Percentiles rank a stretch among this genome's conserved stretches.
Conservation (phyloP, 2,113 vertebrate genomes). For the Ceyx cyanopectus region DNA sequence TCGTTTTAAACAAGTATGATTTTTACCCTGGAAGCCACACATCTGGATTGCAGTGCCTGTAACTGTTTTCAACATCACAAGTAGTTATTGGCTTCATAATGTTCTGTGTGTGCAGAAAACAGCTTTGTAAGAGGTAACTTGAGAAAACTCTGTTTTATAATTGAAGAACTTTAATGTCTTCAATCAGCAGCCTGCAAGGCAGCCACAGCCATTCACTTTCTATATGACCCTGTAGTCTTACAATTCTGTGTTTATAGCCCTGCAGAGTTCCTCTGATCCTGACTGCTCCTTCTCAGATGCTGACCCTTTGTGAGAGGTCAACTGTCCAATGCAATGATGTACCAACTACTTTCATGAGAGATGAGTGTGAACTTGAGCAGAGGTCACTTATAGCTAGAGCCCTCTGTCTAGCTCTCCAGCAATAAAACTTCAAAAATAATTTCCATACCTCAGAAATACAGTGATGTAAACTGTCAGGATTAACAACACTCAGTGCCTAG, state of each 20-base stretch:
- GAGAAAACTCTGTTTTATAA: background rate
- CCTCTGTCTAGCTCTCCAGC: background rate
- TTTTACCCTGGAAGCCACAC: constrained; percentile 32
- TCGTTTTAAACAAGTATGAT: constrained; percentile 44
- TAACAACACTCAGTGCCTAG: background rate
- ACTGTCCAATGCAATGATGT: background rate
- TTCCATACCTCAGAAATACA: background rate
- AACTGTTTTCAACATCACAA: background rate
- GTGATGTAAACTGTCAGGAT: background rate
- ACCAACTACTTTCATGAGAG: background rate
- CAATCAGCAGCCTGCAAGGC: background rate
- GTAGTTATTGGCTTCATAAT: background rate
- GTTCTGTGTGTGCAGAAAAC: background rate
- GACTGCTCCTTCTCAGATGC: background rate
- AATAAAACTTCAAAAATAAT: background rate
- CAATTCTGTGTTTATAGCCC: background rate
- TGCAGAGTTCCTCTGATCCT: background rate
- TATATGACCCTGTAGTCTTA: background rate
- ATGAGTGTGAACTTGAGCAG: background rate
- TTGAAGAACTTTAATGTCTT: background rate
- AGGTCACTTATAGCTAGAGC: background rate
- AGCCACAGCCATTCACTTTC: background rate
- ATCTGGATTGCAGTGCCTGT: constrained; percentile 42
- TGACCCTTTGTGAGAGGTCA: background rate
- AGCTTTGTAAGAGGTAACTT: background rate